phyloP scores from a whole-genome alignment of 1,140 invertebrate genomes.

The Hydropsyche tenuis region DNA sequence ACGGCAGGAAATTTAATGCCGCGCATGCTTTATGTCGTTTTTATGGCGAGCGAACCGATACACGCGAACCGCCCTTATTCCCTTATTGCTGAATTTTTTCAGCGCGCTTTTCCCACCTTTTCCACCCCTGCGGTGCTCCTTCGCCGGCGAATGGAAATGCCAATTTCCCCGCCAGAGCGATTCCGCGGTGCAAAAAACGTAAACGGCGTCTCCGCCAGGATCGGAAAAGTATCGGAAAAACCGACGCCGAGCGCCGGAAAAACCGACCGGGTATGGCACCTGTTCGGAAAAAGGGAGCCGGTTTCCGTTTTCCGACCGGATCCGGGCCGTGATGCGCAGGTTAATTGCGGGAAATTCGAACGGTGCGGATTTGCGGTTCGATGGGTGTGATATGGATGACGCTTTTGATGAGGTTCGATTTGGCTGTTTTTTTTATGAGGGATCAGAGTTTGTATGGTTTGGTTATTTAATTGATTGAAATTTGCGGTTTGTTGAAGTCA shows the following conservation, averaged over 20 bases:
- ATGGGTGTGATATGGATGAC: no score
- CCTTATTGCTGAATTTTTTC: not conserved
- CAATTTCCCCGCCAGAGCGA: slow-evolving; percentile 37
- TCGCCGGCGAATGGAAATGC: slow-evolving; percentile 30
- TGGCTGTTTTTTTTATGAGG: no score
- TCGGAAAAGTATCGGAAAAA: no score
- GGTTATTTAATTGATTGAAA: no score
- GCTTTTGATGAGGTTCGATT: no score
- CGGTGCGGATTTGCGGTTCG: no score
- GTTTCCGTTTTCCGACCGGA: no score
- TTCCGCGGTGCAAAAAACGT: not conserved
- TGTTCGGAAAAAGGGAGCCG: not conserved
- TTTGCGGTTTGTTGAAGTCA: no score
- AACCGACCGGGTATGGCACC: not conserved
- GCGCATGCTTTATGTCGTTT: slow-evolving; percentile 33
- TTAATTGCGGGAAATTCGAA: no score
- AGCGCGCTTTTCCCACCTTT: not conserved
- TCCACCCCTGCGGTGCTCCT: no score
- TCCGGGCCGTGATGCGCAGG: no score
- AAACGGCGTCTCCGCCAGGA: not conserved
- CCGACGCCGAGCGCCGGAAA: not conserved
- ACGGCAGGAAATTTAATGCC: slow-evolving; percentile 23
- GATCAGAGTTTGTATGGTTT: no score
- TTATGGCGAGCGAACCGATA: slow-evolving; percentile 11
- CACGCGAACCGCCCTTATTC: not conserved